Conservation (phyloP, 2,113 vertebrate genomes). For the Zosterops japonicus region DNA sequence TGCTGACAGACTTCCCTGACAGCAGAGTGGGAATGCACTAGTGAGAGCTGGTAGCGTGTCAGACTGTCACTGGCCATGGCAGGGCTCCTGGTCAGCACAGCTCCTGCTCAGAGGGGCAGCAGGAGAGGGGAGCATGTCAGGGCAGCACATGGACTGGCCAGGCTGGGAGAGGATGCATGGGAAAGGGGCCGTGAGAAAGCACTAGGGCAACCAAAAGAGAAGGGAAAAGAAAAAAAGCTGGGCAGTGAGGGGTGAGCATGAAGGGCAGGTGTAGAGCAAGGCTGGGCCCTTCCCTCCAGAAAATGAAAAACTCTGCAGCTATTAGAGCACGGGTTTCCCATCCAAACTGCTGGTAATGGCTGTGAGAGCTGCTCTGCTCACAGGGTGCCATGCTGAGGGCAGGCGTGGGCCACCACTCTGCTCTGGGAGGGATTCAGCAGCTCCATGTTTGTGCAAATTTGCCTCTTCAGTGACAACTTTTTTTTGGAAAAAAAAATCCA, state of each 20-base stretch:
- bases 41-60: background rate
- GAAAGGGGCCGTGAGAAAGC: fast-evolving
- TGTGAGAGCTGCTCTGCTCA: background rate
- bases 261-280: background rate
- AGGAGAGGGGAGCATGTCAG: fast-evolving
- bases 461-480: background rate
- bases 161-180: background rate
- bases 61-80: background rate
- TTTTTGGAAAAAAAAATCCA: background rate
- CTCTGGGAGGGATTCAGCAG: background rate
- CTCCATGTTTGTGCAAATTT: background rate
- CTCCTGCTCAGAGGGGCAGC: background rate
- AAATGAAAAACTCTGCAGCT: background rate
- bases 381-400: fast-evolving
- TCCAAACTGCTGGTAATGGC: fast-evolving
- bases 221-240: background rate
- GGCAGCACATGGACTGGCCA: fast-evolving
- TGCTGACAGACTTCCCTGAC: background rate
- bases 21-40: fast-evolving
- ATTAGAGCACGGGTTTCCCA: fast-evolving
- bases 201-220: fast-evolving
- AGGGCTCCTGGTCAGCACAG: background rate
- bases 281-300: background rate
- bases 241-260: background rate
- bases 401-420: fast-evolving